Evolutionary conservation across 2,888 invertebrate species (phyloP).

Genomic region (Anodontia alba): DNA sequence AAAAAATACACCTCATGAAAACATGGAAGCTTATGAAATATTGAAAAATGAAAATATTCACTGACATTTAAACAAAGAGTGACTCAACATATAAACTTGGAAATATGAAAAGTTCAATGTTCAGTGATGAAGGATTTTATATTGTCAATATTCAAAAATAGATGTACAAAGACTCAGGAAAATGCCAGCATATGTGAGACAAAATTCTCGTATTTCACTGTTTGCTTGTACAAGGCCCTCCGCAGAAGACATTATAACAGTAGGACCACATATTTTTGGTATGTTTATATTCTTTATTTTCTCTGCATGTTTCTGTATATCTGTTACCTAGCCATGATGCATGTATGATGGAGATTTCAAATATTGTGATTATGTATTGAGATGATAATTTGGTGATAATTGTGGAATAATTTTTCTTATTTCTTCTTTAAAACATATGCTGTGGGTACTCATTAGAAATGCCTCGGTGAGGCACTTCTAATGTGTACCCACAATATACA

Average conservation of each 20-base stretch:
- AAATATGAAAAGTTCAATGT: background rate
- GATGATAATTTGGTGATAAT: no score
- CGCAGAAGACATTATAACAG: slow-evolving; percentile 71
- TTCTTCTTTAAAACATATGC: background rate
- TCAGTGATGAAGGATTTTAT: background rate
- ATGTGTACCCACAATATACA: no score
- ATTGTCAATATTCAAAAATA: background rate
- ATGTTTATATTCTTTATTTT: slow-evolving; percentile 45
- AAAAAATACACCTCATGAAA: no score
- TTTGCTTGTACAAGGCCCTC: slow-evolving; percentile 79
- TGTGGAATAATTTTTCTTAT: no score
- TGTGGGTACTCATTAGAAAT: background rate
- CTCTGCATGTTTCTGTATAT: background rate
- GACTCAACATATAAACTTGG: background rate
- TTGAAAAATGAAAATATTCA: background rate
- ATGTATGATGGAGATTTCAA: no score
- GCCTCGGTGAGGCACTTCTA: background rate
- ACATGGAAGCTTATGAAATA: background rate
- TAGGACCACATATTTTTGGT: slow-evolving; percentile 76
- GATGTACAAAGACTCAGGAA: background rate
- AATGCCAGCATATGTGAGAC: slow-evolving; percentile 59
- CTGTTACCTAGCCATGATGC: no score
- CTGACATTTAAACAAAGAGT: background rate
- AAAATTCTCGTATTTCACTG: slow-evolving; percentile 74
- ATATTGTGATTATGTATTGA: no score